Evolutionary conservation across 1,140 invertebrate species (phyloP).

Genomic region (Planococcus citri): DNA sequence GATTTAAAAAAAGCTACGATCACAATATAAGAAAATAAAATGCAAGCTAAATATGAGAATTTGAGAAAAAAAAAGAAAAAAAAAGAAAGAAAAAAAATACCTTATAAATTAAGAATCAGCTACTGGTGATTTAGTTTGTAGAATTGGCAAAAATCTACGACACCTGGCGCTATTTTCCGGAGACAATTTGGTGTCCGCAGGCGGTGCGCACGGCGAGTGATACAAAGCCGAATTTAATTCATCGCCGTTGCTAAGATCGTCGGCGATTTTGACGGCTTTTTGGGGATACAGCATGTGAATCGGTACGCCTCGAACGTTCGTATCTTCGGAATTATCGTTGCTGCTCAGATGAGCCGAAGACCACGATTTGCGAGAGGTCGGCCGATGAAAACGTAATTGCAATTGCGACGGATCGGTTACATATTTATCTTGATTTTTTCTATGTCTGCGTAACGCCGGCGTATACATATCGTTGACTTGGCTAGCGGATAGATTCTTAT

Average conservation of each 20-base stretch:
- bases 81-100: too few species aligned
- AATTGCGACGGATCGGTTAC: slow-evolving; percentile 57
- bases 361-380: slow-evolving; percentile 35
- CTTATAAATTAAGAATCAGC: slow-evolving; percentile 11
- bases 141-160: slow-evolving; percentile 16
- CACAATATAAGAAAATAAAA: slow-evolving; percentile 13
- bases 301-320: slow-evolving; percentile 54
- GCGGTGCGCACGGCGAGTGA: background rate
- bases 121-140: slow-evolving; percentile 12
- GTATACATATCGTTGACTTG: slow-evolving; percentile 33
- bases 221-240: background rate
- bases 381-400: slow-evolving; percentile 55
- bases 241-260: background rate
- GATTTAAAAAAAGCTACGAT: slow-evolving; percentile 16
- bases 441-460: slow-evolving; percentile 51
- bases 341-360: slow-evolving; percentile 39
- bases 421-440: slow-evolving; percentile 56
- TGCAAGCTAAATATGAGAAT: slow-evolving; percentile 13
- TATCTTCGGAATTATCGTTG: slow-evolving; percentile 72
- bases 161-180: background rate
- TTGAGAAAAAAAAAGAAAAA: too few species aligned
- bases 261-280: background rate
- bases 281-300: slow-evolving; percentile 2
- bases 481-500: background rate
- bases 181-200: background rate